A percentile compares a stretch with the other conserved stretches of the same genome.
Evolutionary conservation across 2,113 vertebrate species (phyloP).

Genomic region (Oreotrochilus melanogaster): DNA sequence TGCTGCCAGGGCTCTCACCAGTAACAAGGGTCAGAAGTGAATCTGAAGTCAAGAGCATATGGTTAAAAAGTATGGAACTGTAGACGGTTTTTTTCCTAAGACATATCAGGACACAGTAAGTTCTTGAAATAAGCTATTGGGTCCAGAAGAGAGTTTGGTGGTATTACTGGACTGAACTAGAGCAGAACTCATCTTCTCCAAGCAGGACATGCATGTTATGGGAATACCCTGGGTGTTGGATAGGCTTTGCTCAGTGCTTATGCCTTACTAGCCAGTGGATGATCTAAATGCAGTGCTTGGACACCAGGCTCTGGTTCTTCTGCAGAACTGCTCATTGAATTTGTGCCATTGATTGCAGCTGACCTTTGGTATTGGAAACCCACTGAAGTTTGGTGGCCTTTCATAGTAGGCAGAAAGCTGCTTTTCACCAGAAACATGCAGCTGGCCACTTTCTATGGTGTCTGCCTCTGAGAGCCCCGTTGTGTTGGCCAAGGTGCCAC

Average conservation of each 20-base stretch:
- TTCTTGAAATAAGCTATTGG: background rate
- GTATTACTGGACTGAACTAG: background rate
- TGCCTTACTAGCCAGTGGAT: background rate
- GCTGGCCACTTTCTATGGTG: background rate
- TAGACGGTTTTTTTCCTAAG: background rate
- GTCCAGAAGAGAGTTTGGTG: background rate
- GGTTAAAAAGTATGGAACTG: background rate
- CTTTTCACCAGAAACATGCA: background rate
- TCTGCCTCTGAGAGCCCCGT: background rate
- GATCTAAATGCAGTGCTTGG: background rate
- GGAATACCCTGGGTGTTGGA: background rate
- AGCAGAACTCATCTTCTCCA: background rate
- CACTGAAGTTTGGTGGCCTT: background rate
- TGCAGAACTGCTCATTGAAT: background rate
- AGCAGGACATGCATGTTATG: rapidly evolving
- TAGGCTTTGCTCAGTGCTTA: background rate
- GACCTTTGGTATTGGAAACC: background rate
- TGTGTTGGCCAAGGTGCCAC: background rate
- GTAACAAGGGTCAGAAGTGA: background rate
- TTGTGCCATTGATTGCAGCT: background rate
- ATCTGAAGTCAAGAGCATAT: background rate
- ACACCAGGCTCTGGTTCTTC: background rate
- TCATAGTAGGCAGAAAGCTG: background rate
- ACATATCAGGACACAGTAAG: rapidly evolving
- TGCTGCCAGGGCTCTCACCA: background rate